Evolutionary conservation across 2,113 vertebrate genomes (phyloP).

Genomic region (Sus scrofa): DNA sequence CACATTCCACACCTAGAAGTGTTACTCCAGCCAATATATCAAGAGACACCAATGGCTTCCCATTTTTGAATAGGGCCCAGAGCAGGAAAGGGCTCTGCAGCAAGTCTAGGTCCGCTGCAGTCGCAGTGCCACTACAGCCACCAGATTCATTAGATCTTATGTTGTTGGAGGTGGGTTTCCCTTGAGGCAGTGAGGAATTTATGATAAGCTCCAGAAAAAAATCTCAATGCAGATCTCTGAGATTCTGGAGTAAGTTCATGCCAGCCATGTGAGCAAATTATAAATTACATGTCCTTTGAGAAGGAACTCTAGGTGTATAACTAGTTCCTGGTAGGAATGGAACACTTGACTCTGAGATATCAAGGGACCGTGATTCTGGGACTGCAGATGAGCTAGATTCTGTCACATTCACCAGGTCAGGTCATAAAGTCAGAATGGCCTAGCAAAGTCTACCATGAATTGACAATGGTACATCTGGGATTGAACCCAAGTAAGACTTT

Average conservation of each 20-base stretch:
- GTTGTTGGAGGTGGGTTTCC: neutral
- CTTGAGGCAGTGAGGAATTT: neutral
- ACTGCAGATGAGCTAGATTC: neutral
- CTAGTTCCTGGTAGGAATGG: neutral
- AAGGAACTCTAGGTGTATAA: neutral
- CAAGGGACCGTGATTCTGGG: neutral
- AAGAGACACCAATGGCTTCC: neutral
- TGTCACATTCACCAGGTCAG: neutral
- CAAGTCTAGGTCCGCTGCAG: neutral
- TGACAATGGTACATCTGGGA: neutral
- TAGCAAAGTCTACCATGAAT: neutral
- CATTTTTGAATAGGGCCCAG: neutral
- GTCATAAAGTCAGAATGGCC: neutral
- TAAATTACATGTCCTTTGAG: neutral
- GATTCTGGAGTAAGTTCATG: neutral
- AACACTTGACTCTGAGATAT: neutral
- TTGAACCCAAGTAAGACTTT: neutral
- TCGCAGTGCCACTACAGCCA: neutral
- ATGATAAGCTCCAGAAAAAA: neutral
- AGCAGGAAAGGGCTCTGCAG: neutral
- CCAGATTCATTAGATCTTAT: neutral
- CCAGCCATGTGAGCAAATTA: neutral
- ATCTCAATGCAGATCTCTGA: neutral
- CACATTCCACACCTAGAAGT: neutral
- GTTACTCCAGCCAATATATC: neutral